phyloP scores from a whole-genome alignment of 2,888 invertebrate genomes.

The Amphimallon solstitiale region DNA sequence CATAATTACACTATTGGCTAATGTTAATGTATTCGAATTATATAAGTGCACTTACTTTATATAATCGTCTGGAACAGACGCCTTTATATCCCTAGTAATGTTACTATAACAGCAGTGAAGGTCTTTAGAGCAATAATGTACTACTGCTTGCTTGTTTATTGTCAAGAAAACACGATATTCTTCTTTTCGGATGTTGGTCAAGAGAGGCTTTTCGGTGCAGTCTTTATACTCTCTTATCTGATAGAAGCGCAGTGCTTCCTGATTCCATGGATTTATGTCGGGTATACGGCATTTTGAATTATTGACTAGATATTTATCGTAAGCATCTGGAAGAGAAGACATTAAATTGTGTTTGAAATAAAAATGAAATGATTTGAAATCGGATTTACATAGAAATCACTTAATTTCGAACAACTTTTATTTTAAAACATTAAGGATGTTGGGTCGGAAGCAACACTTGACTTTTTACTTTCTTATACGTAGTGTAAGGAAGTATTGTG shows the following conservation, averaged over 20 bases:
- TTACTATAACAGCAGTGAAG: background rate
- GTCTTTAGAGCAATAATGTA: background rate
- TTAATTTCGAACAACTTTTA: too few species aligned
- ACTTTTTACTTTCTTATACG: too few species aligned
- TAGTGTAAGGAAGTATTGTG: too few species aligned
- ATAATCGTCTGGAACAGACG: constrained; percentile 37
- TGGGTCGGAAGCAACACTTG: too few species aligned
- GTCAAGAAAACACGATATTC: background rate
- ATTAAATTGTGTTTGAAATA: too few species aligned
- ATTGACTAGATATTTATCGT: background rate
- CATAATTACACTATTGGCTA: too few species aligned
- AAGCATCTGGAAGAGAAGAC: background rate
- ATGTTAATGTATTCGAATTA: too few species aligned
- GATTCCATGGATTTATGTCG: background rate
- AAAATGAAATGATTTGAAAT: too few species aligned
- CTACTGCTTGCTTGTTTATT: background rate
- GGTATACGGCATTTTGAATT: constrained; percentile 2
- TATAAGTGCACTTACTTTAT: background rate
- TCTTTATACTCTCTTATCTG: background rate
- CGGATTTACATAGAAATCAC: too few species aligned
- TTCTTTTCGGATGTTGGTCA: background rate
- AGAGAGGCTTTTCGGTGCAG: background rate
- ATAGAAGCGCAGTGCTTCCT: background rate
- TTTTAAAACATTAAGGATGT: too few species aligned
- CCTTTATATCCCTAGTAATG: background rate